Base-by-base conservation (phyloP, 1,140 invertebrate species). In the Papilio glaucus region DNA sequence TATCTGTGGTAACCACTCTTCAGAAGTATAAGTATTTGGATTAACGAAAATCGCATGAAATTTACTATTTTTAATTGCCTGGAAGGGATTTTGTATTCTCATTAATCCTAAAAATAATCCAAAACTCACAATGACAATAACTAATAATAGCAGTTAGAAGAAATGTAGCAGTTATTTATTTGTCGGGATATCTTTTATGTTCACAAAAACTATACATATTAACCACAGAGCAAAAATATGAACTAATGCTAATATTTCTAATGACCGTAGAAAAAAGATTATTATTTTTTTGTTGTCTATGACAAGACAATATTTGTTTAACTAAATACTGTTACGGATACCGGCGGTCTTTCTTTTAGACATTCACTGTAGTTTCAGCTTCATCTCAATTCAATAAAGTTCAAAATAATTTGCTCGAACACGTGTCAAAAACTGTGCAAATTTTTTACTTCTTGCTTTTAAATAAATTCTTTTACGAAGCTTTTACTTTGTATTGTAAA, bases 151-250 rank as follows among this genome's bases (percentile, higher is more conserved):
- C 7, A 53, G 21, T 53, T 53, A 53, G 13, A 53, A 21, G 15
- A 53, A 24, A 53, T 57, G 49, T 12, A 57, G 21, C 49, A 2
- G 21, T 13, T 24, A 57, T 33, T 33, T 6, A 33, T 57, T 57
- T 26, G 21, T 57, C 49, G 49, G 49, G 10, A 7, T 49, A 57
- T 57, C 49, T 57, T 53, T 57, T 9, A 49, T 49, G 49, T 57
- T 10, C 24, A 38, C 63, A 60, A 67, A 81, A 75, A 80, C 69
- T 61, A 76, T 72, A 78, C 76, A 75, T n/a, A 73, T 73, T 33
- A 9, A 77, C 78, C 78, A 72, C 73, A 73, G 21, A 57, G 45
- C 21, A 53, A 4, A 57, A 57, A 45, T 45, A 45, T 45, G 42
- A 18, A 45, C 24, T 57, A 57, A 57, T 26, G 8, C 9, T 26